Base-by-base conservation (phyloP, 1,140 invertebrate species). In the Drosophila subpulchrella region DNA sequence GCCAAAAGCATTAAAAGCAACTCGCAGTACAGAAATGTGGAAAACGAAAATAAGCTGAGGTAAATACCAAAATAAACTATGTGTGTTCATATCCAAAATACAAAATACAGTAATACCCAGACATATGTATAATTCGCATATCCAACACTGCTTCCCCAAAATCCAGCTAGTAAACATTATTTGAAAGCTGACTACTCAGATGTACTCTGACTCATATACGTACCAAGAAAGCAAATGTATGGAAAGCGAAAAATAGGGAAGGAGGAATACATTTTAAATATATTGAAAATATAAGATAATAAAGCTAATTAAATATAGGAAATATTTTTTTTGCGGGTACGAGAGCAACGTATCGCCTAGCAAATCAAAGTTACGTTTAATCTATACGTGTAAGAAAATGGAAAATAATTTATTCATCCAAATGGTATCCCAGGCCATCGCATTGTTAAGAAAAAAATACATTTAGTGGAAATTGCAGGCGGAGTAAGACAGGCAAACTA, bases 281-380 rank as follows among this genome's bases (percentile, higher is more conserved):
- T 34, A 63, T 10, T 13, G 20, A 63, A 53, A 27, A 48, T 12
- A 47, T 27, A 24, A 17, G 54, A 27, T 15, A 61, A 66, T 72
- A 80, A 72, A 57, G 24, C 79, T 84, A 76, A 73, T 62, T 71
- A 63, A 58, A 58, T 56, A 75, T 74, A 78, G 57, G 56, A 20
- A 76, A 61, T 71, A 48, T 47, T 75, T 82, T 85, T 85, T 85
- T 88, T 82, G 51, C 57, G 48, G 47, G 47, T 36, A 58, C 48
- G 42, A 13, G n/a, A 20, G 15, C 24, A 74, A 47, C 62, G 36
- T 70, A 53, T 54, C 66, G 82, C 75, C 74, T 86, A 73, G 83
- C 75, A 86, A 88, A 86, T 88, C 76, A 83, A 83, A 79, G 63
- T 63, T 83, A 86, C 59, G 63, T 60, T 76, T 76, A 75, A 73